A percentile compares a stretch with the other conserved stretches of the same genome.
phyloP scores from a whole-genome alignment of 2,888 invertebrate species.

The Ceriagrion tenellum region DNA sequence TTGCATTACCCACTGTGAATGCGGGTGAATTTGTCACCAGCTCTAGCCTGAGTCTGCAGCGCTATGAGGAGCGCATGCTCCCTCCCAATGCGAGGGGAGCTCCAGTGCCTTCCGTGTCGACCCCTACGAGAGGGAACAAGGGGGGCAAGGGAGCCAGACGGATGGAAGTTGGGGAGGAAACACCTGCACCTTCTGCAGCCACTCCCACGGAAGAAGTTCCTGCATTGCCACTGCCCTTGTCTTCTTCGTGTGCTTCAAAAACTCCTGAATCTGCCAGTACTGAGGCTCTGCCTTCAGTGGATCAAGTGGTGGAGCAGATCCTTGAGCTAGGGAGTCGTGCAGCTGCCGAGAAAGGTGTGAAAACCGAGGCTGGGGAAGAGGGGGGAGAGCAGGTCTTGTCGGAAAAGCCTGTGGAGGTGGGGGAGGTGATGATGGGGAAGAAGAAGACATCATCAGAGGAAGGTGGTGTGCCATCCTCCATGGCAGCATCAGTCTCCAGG shows the following conservation, averaged over 20 bases:
- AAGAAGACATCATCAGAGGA: slow-evolving; percentile 20
- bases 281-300: neutral
- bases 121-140: slow-evolving; percentile 51
- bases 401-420: neutral
- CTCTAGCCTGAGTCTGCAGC: slow-evolving; percentile 87
- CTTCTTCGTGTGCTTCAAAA: slow-evolving; percentile 69
- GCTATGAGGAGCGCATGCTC: slow-evolving; percentile 84
- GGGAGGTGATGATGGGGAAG: slow-evolving; percentile 16
- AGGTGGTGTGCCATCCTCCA: neutral
- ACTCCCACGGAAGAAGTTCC: slow-evolving; percentile 78
- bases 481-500: neutral
- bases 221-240: slow-evolving; percentile 74
- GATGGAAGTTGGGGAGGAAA: slow-evolving; percentile 79
- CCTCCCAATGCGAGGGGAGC: slow-evolving; percentile 27
- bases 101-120: slow-evolving; percentile 3
- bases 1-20: slow-evolving; percentile 86
- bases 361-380: slow-evolving; percentile 72
- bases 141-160: neutral
- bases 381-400: neutral
- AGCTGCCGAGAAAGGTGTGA: slow-evolving; percentile 74
- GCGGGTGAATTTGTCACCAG: slow-evolving; percentile 88
- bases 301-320: slow-evolving; percentile 70
- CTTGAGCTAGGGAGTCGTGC: slow-evolving; percentile 76
- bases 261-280: slow-evolving; percentile 69
- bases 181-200: slow-evolving; percentile 79